A percentile compares a stretch with the other conserved stretches of the same genome.
Conservation (phyloP, 2,113 vertebrate species). For the Motacilla tschutschensis region DNA sequence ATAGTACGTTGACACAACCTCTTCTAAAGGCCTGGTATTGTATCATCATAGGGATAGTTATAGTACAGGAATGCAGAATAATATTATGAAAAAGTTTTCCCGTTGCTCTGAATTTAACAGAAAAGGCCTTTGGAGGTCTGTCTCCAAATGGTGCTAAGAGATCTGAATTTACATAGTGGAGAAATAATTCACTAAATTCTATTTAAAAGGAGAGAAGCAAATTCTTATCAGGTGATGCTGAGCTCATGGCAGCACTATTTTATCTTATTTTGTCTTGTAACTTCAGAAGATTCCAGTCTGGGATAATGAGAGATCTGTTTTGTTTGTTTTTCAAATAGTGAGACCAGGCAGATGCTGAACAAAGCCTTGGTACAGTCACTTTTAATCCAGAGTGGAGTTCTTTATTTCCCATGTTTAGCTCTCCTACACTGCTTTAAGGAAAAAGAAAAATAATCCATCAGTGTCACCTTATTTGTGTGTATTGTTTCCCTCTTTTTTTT, state of each 20-base stretch:
- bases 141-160: not conserved
- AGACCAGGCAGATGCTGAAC: not conserved
- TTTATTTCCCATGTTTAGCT: not conserved
- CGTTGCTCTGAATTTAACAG: not conserved
- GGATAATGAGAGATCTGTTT: not conserved
- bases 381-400: not conserved
- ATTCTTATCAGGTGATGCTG: not conserved
- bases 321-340: not conserved
- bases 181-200: not conserved
- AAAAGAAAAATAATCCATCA: not conserved
- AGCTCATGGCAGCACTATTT: not conserved
- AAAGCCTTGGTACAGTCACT: slow-evolving; percentile 27
- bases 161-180: not conserved
- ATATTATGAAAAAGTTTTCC: slow-evolving; percentile 30
- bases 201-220: not conserved
- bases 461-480: not conserved
- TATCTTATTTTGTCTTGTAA: not conserved
- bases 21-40: not conserved
- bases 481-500: not conserved
- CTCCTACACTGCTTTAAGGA: not conserved
- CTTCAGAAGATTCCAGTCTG: not conserved
- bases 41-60: not conserved
- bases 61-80: slow-evolving; percentile 46
- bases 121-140: not conserved
- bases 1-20: not conserved